These are phyloP conservation scores for Disparrhopalites patrizii DNA, from an alignment of 2,888 invertebrate species.

Conservation along the genomic window DNA sequence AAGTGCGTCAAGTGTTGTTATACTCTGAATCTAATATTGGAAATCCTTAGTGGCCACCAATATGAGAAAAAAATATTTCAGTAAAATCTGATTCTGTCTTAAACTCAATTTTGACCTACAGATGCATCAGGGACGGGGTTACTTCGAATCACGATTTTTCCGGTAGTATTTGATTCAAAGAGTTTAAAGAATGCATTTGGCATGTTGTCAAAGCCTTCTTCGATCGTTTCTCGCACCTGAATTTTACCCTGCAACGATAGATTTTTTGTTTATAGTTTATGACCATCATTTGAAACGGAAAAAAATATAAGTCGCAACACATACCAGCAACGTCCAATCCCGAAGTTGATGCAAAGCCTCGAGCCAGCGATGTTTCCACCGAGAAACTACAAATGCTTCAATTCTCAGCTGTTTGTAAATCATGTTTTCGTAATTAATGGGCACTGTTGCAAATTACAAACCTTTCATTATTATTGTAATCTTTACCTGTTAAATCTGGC, in stretches of 20 bases:
- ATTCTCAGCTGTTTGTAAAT: slow-evolving; percentile 60
- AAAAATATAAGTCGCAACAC: neutral
- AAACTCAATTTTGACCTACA: no score
- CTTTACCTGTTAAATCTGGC: neutral
- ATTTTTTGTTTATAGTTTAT: neutral
- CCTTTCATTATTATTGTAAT: neutral
- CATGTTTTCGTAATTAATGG: slow-evolving; percentile 58
- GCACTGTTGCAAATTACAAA: slow-evolving; percentile 49
- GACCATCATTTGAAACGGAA: neutral
- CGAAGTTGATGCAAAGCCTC: slow-evolving; percentile 59
- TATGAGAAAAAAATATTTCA: no score
- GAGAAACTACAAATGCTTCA: slow-evolving; percentile 60
- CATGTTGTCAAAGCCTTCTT: slow-evolving; percentile 69
- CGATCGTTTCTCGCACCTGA: slow-evolving; percentile 64
- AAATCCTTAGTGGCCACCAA: no score
- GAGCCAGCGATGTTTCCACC: slow-evolving; percentile 60
- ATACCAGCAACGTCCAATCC: slow-evolving; percentile 43
- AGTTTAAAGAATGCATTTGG: slow-evolving; percentile 65
- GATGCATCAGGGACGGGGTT: no score
- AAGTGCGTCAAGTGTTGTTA: no score
- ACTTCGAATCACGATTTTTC: slow-evolving; percentile 69
- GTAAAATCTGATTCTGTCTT: no score
- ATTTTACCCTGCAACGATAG: slow-evolving; percentile 60
- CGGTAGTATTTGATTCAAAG: slow-evolving; percentile 63
- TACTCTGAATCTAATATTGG: no score